Conservation (phyloP, 2,113 vertebrate genomes). For the Gorilla gorilla region DNA sequence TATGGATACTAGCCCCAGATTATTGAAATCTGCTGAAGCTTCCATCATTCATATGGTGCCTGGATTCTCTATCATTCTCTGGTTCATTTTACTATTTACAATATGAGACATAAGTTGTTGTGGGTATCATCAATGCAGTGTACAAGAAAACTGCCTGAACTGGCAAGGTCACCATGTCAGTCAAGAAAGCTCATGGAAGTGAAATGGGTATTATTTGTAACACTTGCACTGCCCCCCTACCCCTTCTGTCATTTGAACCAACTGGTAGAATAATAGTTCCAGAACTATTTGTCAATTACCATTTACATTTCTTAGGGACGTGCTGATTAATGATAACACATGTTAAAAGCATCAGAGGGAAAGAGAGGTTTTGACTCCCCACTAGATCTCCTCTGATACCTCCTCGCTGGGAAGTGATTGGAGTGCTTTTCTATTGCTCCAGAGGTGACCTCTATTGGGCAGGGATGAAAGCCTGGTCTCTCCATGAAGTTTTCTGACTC, state of each 20-base stretch:
- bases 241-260: too few relatives aligned
- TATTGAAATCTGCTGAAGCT: neutral
- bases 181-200: neutral
- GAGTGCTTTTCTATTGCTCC: neutral
- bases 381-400: neutral
- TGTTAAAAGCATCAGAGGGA: neutral
- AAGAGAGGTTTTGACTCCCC: neutral
- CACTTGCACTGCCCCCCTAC: neutral
- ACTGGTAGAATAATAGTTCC: fast-evolving
- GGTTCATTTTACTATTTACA: neutral
- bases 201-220: neutral
- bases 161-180: neutral
- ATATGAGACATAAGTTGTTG: neutral
- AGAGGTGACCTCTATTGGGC: neutral
- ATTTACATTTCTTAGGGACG: neutral
- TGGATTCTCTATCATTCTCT: neutral
- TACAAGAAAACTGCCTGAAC: neutral
- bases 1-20: conserved; percentile 89
- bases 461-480: neutral
- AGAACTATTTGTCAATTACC: neutral
- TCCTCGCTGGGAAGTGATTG: neutral
- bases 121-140: too few relatives aligned
- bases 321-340: neutral
- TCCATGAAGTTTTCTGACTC: neutral
- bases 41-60: too few relatives aligned